Percentiles rank a stretch among this genome's conserved stretches.
Evolutionary conservation across 2,797 vertebrate genomes (phyloP).

Genomic region (Danio albolineatus): DNA sequence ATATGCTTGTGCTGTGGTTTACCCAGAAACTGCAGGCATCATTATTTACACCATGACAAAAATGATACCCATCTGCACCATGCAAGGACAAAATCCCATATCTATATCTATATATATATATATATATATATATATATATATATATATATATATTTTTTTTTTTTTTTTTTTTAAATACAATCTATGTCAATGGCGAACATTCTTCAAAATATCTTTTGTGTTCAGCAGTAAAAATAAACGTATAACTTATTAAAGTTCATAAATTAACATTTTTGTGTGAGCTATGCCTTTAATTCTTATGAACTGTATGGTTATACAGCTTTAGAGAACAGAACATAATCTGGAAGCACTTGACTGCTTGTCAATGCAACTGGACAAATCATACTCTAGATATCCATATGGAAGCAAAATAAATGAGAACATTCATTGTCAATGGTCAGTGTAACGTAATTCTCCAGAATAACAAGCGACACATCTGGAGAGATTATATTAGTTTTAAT

Average conservation of each 20-base stretch:
- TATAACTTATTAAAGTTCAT: too few relatives aligned
- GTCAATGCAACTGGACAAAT: not conserved
- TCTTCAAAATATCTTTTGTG: too few relatives aligned
- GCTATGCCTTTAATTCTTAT: too few relatives aligned
- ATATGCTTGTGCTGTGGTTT: constrained; percentile 68
- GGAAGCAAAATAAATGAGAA: not conserved
- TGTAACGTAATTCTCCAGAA: constrained; percentile 37
- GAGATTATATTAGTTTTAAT: constrained; percentile 23
- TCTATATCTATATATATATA: too few relatives aligned
- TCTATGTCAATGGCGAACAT: too few relatives aligned
- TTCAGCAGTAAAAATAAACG: too few relatives aligned
- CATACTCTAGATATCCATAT: not conserved
- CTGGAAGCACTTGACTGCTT: not conserved
- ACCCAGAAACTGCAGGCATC: constrained; percentile 52
- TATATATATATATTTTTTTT: too few relatives aligned
- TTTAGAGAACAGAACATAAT: not conserved
- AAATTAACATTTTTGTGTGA: too few relatives aligned
- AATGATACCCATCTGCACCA: constrained; percentile 36
- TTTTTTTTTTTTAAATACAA: too few relatives aligned
- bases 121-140: too few relatives aligned
- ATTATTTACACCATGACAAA: constrained; percentile 43
- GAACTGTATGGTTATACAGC: too few relatives aligned
- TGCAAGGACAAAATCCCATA: constrained; percentile 12
- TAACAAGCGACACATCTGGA: constrained; percentile 28
- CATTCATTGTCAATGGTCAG: constrained; percentile 23